Conservation (phyloP, 2,797 vertebrate species). For the Tolypeutes matacus region DNA sequence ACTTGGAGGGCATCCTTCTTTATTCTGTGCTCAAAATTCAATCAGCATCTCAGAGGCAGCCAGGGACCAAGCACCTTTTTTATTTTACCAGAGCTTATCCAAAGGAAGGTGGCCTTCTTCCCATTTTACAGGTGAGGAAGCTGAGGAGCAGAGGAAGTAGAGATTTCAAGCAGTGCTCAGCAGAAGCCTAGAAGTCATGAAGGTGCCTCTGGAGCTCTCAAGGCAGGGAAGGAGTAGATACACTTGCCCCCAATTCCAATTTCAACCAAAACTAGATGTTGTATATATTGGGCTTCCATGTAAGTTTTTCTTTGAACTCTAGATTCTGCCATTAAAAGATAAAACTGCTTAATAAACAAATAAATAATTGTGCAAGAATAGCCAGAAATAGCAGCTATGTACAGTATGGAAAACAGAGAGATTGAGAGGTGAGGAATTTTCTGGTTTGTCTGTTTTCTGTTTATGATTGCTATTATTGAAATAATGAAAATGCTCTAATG, state of each 20-base stretch:
- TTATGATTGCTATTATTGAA: too few relatives aligned
- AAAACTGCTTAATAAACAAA: too few relatives aligned
- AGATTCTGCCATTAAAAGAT: background rate
- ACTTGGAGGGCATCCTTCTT: background rate
- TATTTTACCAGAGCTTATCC: slow-evolving; percentile 12
- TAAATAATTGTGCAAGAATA: too few relatives aligned
- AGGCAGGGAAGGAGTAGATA: background rate
- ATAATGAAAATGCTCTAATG: too few relatives aligned
- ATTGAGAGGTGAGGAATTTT: too few relatives aligned
- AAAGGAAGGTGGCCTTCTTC: background rate
- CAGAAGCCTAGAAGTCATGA: background rate
- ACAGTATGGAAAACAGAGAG: too few relatives aligned
- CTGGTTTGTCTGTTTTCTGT: too few relatives aligned
- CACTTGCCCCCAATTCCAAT: background rate
- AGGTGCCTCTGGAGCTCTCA: background rate
- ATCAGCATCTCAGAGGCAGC: background rate
- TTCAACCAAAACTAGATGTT: background rate
- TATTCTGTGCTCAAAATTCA: slow-evolving; percentile 23
- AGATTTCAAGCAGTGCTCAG: background rate
- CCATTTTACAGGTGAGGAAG: too few relatives aligned
- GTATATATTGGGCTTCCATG: background rate
- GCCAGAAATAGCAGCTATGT: too few relatives aligned
- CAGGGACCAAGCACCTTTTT: background rate
- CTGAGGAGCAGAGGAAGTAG: background rate
- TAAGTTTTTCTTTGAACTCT: slow-evolving; percentile 8